phyloP scores from a whole-genome alignment of 1,140 invertebrate genomes.

The Venturia canescens region DNA sequence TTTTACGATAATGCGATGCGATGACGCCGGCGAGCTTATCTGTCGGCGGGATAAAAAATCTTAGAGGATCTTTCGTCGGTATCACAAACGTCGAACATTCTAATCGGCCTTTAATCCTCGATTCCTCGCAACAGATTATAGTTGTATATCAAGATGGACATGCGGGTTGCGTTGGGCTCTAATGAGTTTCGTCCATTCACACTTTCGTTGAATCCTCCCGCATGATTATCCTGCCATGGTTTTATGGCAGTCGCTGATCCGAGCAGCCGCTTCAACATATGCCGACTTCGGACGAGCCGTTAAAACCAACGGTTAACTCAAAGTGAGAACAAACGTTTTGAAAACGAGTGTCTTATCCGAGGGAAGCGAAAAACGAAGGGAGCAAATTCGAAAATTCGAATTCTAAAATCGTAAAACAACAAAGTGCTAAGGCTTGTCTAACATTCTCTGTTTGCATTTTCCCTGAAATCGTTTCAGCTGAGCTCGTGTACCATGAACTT shows the following conservation, averaged over 20 bases:
- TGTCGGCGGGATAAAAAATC: no score
- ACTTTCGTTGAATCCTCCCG: not conserved
- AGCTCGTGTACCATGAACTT: no score
- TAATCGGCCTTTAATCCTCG: conserved; percentile 2
- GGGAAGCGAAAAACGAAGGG: no score
- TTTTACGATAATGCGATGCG: no score
- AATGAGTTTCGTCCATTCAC: not conserved
- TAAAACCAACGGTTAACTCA: not conserved
- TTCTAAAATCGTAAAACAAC: no score
- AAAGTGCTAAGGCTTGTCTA: no score
- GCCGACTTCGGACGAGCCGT: not conserved
- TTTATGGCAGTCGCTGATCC: not conserved
- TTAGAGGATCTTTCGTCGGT: not conserved
- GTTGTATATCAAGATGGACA: conserved; percentile 3
- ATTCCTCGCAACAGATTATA: not conserved
- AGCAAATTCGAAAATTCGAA: no score
- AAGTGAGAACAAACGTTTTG: no score
- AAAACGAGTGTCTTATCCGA: no score
- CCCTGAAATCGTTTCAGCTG: no score
- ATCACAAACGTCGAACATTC: not conserved
- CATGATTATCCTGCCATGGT: not conserved
- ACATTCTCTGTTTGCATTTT: no score
- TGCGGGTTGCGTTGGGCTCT: not conserved
- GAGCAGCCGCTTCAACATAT: not conserved
- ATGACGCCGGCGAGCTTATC: no score